Base-by-base conservation (phyloP, 2,797 vertebrate species). In the Discoglossus pictus region DNA sequence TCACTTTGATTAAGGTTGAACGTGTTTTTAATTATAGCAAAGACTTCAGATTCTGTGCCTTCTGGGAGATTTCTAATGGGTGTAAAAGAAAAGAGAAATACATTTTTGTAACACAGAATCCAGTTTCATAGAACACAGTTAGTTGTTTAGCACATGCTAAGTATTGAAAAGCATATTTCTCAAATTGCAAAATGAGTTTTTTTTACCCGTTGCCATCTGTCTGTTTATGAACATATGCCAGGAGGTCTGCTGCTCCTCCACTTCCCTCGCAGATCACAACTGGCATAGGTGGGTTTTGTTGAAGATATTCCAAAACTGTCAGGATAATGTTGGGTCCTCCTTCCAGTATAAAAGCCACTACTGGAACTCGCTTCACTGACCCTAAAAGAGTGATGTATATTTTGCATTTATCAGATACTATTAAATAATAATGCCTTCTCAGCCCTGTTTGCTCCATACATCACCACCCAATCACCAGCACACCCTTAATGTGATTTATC, bases 191-290 rank as follows among this genome's bases (percentile, higher is more conserved):
- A 31, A 31, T 31, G 27, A 20, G 7, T 20, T 20, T 51, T 20
- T 39, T 68, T 54, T 83, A 93, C 92, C 92, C 91, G 39, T 86
- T 87, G 16, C 89, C 88, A 69, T 92, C 87, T 0, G 92, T 93
- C 78, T 93, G 91, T 69, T 93, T 93, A 82, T 92, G 90, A 51
- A 93, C 81, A 39, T 88, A 93, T 64, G 91, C 91, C 77, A 93
- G 70, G 25, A 93, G 89, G 59, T 93, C 92, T 27, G 91, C 91
- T 12, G 92, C 92, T 0, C 92, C 87, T 13, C 92, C 92, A 0
- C 90, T 92, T 13, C 92, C 92, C 74, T 93, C 92, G 73, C 91
- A 93, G 64, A 93, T 91, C 66, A 93, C 91, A 72, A 93, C 90
- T 0, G 92, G 91, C 61, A 93, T 91, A 1, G 90, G 87, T 3